Percentiles rank a stretch among this genome's conserved stretches.
Evolutionary conservation across 1,140 invertebrate species (phyloP).

Genomic region (Solenopsis invicta): DNA sequence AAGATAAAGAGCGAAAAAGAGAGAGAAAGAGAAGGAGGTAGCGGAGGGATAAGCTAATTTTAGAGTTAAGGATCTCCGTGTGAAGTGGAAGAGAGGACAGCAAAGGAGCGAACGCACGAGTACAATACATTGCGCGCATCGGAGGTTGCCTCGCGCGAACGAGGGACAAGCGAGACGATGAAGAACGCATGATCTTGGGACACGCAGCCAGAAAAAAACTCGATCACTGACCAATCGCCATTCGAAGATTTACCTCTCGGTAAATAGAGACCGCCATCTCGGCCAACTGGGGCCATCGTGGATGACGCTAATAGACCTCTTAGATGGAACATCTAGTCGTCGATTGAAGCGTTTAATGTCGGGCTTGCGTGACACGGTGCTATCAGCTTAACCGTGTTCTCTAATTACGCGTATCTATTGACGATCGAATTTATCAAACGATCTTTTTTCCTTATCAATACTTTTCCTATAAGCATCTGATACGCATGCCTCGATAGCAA

Average conservation of each 20-base stretch:
- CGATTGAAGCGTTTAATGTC: constrained; percentile 39
- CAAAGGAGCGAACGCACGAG: constrained; percentile 18
- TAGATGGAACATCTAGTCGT: constrained; percentile 5
- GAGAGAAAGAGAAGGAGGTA: constrained; percentile 9
- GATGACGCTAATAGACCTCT: constrained; percentile 49
- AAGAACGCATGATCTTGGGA: constrained; percentile 71
- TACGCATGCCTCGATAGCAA: not conserved
- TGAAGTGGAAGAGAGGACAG: constrained; percentile 6
- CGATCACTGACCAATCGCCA: constrained; percentile 61
- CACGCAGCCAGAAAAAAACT: constrained; percentile 72
- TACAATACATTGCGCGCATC: constrained; percentile 17
- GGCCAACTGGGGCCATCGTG: constrained; percentile 63
- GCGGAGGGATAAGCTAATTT: constrained; percentile 32
- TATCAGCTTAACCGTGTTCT: constrained; percentile 1
- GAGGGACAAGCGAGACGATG: not conserved
- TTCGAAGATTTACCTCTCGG: constrained; percentile 49
- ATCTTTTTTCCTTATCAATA: not conserved
- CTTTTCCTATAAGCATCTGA: not conserved
- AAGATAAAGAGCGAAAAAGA: constrained; percentile 47
- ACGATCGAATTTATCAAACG: constrained; percentile 6
- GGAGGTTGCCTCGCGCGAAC: constrained; percentile 1
- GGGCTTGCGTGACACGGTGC: constrained; percentile 32
- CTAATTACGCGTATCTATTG: constrained; percentile 3
- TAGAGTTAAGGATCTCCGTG: constrained; percentile 46
- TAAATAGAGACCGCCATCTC: constrained; percentile 71